These are phyloP conservation scores for Platyscapa corneri DNA, from an alignment of 1,140 invertebrate species.

Conservation along the genomic window DNA sequence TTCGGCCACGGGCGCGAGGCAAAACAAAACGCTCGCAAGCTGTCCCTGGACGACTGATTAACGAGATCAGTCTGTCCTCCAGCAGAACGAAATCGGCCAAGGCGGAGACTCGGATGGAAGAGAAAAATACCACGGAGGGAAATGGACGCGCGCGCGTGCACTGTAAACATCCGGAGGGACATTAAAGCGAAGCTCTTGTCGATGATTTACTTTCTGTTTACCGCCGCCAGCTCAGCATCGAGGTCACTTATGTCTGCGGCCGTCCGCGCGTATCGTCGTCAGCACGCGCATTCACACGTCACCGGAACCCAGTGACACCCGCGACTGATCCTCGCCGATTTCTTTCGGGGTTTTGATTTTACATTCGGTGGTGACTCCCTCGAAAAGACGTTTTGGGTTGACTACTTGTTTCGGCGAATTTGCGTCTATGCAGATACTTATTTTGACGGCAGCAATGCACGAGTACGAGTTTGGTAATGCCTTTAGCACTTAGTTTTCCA, in stretches of 20 bases:
- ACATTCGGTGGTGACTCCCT: too few relatives aligned
- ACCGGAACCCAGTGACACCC: not conserved
- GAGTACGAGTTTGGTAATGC: too few relatives aligned
- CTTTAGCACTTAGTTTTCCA: too few relatives aligned
- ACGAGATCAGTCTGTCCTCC: not conserved
- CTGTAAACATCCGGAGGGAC: conserved; percentile 8
- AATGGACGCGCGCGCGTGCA: not conserved
- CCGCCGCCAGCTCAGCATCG: not conserved
- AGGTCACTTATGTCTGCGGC: conserved; percentile 17
- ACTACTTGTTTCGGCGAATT: too few relatives aligned
- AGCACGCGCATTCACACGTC: not conserved
- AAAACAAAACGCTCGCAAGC: not conserved
- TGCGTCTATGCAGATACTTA: too few relatives aligned
- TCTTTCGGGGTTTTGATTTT: not conserved
- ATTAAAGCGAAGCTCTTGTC: conserved; percentile 17
- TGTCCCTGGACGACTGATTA: conserved; percentile 10
- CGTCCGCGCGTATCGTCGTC: too few relatives aligned
- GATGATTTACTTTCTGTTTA: conserved; percentile 35
- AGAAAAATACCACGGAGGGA: not conserved
- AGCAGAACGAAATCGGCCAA: not conserved
- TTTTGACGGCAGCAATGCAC: too few relatives aligned
- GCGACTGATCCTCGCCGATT: not conserved
- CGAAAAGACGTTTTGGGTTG: too few relatives aligned
- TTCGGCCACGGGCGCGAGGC: not conserved
- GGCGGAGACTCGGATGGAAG: not conserved